Percentiles rank a stretch among this genome's conserved stretches.
Evolutionary conservation across 2,888 invertebrate genomes (phyloP).

Genomic region (Andrena flavipes): DNA sequence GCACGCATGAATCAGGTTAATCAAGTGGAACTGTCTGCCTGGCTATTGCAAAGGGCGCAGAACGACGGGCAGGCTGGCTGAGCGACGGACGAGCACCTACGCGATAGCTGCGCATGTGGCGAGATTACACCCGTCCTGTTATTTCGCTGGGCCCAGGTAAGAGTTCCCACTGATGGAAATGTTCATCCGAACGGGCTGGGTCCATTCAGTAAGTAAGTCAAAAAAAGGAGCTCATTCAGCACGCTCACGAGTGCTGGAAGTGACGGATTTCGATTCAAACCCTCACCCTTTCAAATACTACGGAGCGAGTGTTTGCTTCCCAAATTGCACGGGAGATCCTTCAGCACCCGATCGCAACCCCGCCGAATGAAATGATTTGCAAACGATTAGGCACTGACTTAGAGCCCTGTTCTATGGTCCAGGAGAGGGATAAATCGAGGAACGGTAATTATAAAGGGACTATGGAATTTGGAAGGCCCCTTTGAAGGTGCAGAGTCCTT

Average conservation of each 20-base stretch:
- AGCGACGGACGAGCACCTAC: conserved; percentile 68
- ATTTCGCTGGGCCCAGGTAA: background rate
- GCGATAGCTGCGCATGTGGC: conserved; percentile 76
- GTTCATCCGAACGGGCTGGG: background rate
- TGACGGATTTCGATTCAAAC: background rate
- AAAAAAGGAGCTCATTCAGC: background rate
- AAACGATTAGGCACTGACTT: conserved; percentile 59
- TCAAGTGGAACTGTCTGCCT: conserved; percentile 81
- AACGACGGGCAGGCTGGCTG: conserved; percentile 70
- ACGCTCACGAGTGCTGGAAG: conserved; percentile 7
- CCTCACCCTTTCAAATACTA: conserved; percentile 1
- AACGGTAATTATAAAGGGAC: background rate
- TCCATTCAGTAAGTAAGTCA: background rate
- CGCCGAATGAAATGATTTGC: conserved; percentile 62
- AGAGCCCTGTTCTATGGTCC: background rate
- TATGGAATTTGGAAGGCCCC: background rate
- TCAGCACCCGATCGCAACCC: conserved; percentile 34
- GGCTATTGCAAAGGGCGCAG: conserved; percentile 66
- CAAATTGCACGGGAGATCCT: conserved; percentile 14
- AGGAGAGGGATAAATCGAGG: background rate
- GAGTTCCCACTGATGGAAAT: no score
- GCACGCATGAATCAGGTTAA: conserved; percentile 81
- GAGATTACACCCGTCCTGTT: conserved; percentile 43
- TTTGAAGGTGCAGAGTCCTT: background rate
- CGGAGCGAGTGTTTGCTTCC: conserved; percentile 23